Evolutionary conservation across 2,888 invertebrate species (phyloP).

Genomic region (Dasysyrphus tricinctus): DNA sequence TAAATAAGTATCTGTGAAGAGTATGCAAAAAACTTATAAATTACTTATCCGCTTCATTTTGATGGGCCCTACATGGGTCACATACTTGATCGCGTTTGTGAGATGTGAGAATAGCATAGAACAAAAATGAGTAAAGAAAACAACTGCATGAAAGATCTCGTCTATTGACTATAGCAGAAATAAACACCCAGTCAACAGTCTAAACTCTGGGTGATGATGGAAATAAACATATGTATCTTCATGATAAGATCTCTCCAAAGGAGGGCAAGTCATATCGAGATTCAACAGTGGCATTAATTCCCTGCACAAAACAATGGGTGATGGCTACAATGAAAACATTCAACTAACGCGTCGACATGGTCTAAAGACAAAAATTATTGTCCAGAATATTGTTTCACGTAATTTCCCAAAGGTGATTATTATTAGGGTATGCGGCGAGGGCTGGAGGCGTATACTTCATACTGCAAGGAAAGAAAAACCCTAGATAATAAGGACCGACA

Average conservation of each 20-base stretch:
- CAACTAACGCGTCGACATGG: slow-evolving; percentile 55
- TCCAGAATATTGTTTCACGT: slow-evolving; percentile 71
- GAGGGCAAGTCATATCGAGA: background rate
- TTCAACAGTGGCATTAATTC: background rate
- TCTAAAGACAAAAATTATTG: slow-evolving; percentile 64
- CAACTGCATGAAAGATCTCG: no score
- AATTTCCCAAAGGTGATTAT: slow-evolving; percentile 74
- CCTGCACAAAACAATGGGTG: slow-evolving; percentile 39
- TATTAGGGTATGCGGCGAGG: slow-evolving; percentile 28
- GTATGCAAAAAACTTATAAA: no score
- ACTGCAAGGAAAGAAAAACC: slow-evolving; percentile 28
- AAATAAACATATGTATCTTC: background rate
- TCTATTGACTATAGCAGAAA: no score
- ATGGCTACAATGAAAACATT: slow-evolving; percentile 63
- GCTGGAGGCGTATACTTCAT: slow-evolving; percentile 14
- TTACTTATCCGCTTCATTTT: no score
- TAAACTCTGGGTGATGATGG: background rate
- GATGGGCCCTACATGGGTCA: no score
- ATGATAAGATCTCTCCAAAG: background rate
- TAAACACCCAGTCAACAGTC: no score
- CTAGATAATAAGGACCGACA: slow-evolving; percentile 52
- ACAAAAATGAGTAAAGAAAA: no score
- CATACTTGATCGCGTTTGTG: no score
- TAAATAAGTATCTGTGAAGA: no score
- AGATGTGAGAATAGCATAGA: no score